A percentile compares a stretch with the other conserved stretches of the same genome.
These are phyloP conservation scores for Portunus trituberculatus DNA, from an alignment of 1,140 invertebrate genomes.

Conservation along the genomic window DNA sequence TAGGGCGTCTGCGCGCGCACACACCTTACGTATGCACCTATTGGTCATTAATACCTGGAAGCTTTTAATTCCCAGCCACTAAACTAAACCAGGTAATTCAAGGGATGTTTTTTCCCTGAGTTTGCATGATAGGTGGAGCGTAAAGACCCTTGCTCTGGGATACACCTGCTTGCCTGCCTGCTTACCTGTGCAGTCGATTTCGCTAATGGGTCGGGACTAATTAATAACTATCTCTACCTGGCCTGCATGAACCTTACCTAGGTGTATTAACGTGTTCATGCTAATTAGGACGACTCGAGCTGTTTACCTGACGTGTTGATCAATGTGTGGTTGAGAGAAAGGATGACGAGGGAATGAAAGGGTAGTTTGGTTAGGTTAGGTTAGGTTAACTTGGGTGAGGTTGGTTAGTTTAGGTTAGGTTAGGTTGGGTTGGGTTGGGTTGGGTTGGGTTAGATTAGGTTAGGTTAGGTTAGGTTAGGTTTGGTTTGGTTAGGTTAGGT, in stretches of 20 bases:
- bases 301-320: too few relatives aligned
- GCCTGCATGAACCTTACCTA: too few relatives aligned
- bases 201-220: too few relatives aligned
- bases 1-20: not conserved
- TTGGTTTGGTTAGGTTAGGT: too few relatives aligned
- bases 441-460: too few relatives aligned
- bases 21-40: not conserved
- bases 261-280: too few relatives aligned
- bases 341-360: not conserved
- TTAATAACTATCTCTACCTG: too few relatives aligned
- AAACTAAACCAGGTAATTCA: not conserved
- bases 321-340: too few relatives aligned
- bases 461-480: too few relatives aligned
- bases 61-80: not conserved
- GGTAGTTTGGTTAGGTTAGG: not conserved
- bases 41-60: conserved; percentile 14
- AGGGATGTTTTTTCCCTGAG: not conserved
- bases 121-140: not conserved
- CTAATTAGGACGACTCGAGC: too few relatives aligned
- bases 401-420: not conserved
- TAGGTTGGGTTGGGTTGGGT: too few relatives aligned
- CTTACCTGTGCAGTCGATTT: not conserved
- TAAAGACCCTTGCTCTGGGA: not conserved
- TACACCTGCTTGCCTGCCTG: not conserved
- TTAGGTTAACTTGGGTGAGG: not conserved